Evolutionary conservation across 2,888 invertebrate genomes (phyloP), one percentile per base, ranked within the genome.

Genomic region (Junonia oenone): DNA sequence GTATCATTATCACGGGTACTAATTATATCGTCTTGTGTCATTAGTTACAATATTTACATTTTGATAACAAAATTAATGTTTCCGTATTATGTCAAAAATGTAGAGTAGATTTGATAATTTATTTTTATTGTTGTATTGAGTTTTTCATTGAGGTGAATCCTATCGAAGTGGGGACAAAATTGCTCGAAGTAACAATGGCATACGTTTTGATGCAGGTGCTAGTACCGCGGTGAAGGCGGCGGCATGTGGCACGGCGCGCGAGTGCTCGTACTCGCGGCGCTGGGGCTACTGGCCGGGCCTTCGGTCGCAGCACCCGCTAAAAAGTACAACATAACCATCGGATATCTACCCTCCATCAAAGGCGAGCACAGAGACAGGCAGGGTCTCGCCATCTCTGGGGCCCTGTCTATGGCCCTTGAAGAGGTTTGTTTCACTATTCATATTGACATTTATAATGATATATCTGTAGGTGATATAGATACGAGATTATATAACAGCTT

Each of bases 361-460:
- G 96, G 95, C 69, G 93, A 92, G 53, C 91, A 94, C 65, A 94
- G 93, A 71, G 95, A 95, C 77, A 92, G 95, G 63, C 96, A 96
- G 84, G 98, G 97, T 15, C 92, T 97, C 70, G 93, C 95, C 63
- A 95, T 97, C 72, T 97, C 97, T 51, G 98, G 98, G 55, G 98
- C 98, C 51, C 92, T 98, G 66, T 93, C 96, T 45, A 94, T 96
- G 92, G 98, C 98, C 51, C 92, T 98, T 55, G 94, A 97, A 68
- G 93, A 95, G 92, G 96, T 97, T 73, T 69, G 65, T 67, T 35
- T 37, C 13, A 31, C 9, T 46, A n/a, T 46, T 43, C 6, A 43
- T 26, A 22, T 22, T 22, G 22, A n/a, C n/a, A n/a, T n/a, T n/a
- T n/a, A n/a, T n/a, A n/a, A n/a, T 43, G 38, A 38, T 8, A 22